Evolutionary conservation across 2,113 vertebrate species (phyloP).

Genomic region (Sitta europaea): DNA sequence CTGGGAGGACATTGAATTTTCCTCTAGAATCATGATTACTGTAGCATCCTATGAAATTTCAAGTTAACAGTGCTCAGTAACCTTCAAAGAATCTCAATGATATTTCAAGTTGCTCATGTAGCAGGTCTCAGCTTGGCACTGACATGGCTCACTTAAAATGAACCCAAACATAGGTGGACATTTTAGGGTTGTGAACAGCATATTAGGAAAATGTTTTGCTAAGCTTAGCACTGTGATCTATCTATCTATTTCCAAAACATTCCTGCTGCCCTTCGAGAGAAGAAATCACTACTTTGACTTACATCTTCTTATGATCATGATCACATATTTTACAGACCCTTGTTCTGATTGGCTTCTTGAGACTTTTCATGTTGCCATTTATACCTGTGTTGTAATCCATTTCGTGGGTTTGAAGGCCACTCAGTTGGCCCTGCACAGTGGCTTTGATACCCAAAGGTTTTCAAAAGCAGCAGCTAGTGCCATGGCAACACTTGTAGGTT

Average conservation of each 20-base stretch:
- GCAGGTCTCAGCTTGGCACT: neutral
- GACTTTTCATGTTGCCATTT: neutral
- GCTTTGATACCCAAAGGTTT: neutral
- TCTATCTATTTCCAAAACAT: neutral
- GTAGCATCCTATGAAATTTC: neutral
- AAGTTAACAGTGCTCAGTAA: neutral
- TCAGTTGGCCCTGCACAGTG: neutral
- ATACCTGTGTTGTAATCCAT: neutral
- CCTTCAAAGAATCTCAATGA: neutral
- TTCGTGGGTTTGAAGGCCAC: neutral
- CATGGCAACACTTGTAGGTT: neutral
- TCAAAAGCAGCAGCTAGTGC: neutral
- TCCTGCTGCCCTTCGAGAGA: rapidly evolving
- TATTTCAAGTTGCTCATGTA: neutral
- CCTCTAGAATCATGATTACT: neutral
- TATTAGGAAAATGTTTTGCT: neutral
- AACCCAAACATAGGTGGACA: neutral
- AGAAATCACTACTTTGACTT: neutral
- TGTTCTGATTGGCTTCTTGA: neutral
- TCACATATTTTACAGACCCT: neutral
- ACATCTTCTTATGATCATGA: neutral
- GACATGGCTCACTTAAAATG: neutral
- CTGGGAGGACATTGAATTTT: neutral
- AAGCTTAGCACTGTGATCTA: neutral
- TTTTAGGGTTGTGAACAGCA: neutral